Conservation (phyloP, 2,888 invertebrate species). For the Xanthia icteritia region DNA sequence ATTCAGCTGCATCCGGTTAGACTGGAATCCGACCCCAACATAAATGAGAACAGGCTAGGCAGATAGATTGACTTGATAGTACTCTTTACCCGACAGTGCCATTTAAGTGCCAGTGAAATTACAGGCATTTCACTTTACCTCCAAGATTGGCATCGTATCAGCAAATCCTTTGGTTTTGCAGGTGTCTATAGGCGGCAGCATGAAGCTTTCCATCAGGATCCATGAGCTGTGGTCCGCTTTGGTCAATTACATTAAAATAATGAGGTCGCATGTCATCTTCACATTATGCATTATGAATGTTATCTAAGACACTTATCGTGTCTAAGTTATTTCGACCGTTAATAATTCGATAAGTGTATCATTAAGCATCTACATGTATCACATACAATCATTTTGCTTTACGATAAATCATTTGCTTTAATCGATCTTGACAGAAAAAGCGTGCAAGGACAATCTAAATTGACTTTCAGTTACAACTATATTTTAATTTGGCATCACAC, state of each 20-base stretch:
- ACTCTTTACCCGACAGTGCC: not conserved
- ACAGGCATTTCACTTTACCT: constrained; percentile 7
- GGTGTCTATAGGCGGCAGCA: not conserved
- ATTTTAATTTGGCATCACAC: constrained; percentile 15
- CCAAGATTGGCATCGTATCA: constrained; percentile 18
- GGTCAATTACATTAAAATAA: constrained; percentile 2
- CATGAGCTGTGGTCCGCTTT: not conserved
- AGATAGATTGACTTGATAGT: not conserved
- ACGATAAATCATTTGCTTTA: constrained; percentile 18
- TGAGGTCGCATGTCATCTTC: constrained; percentile 1
- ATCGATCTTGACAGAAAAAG: constrained; percentile 40
- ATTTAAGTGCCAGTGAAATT: not conserved
- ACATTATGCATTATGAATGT: not conserved
- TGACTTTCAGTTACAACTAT: constrained; percentile 30
- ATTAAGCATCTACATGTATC: not conserved
- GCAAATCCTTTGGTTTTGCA: not conserved
- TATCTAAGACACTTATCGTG: not conserved
- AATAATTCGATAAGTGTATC: constrained; percentile 11
- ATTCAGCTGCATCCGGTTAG: not conserved
- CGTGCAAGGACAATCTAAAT: constrained; percentile 46
- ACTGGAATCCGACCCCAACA: not conserved
- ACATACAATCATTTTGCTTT: not conserved
- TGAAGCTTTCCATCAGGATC: constrained; percentile 1
- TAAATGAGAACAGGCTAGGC: not conserved
- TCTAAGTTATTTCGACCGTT: not conserved